Conservation (phyloP, 2,888 invertebrate species). For the Teinopalpus imperialis region DNA sequence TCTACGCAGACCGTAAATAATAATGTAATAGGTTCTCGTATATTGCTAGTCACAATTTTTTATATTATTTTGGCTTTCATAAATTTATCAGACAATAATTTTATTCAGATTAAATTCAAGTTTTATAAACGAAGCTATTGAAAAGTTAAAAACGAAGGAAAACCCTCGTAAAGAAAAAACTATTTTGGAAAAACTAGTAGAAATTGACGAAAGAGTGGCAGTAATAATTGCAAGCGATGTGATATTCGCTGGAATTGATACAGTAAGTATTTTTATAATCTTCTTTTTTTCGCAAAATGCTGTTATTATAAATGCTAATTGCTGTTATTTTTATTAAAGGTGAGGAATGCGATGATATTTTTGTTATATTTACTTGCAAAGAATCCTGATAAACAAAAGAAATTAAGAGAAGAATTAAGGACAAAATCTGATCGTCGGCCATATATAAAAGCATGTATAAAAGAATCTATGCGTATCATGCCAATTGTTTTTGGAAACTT, state of each 20-base stretch:
- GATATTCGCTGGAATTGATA: slow-evolving; percentile 85
- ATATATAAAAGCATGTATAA: slow-evolving; percentile 87
- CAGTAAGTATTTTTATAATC: slow-evolving; percentile 70
- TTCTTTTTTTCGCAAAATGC: neutral
- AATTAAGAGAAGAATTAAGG: slow-evolving; percentile 80
- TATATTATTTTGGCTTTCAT: too few species aligned
- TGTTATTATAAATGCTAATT: too few species aligned
- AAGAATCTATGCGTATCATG: slow-evolving; percentile 84
- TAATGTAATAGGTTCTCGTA: too few species aligned
- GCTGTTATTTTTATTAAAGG: slow-evolving; percentile 63
- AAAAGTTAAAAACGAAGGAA: slow-evolving; percentile 37
- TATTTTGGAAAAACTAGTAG: slow-evolving; percentile 82
- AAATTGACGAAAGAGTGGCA: slow-evolving; percentile 80
- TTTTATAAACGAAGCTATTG: too few species aligned
- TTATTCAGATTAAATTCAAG: too few species aligned
- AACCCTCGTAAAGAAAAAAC: slow-evolving; percentile 60
- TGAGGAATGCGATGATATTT: slow-evolving; percentile 78
- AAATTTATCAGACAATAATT: too few species aligned
- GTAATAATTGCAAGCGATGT: slow-evolving; percentile 84
- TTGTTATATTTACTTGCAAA: slow-evolving; percentile 83
- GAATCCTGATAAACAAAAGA: slow-evolving; percentile 84
- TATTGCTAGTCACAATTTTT: too few species aligned
- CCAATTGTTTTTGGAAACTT: slow-evolving; percentile 83
- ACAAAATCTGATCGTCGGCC: slow-evolving; percentile 57
- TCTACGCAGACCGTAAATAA: too few species aligned